Base-by-base conservation (phyloP, 2,113 vertebrate genomes). In the Pelvicachromis taeniatus region DNA sequence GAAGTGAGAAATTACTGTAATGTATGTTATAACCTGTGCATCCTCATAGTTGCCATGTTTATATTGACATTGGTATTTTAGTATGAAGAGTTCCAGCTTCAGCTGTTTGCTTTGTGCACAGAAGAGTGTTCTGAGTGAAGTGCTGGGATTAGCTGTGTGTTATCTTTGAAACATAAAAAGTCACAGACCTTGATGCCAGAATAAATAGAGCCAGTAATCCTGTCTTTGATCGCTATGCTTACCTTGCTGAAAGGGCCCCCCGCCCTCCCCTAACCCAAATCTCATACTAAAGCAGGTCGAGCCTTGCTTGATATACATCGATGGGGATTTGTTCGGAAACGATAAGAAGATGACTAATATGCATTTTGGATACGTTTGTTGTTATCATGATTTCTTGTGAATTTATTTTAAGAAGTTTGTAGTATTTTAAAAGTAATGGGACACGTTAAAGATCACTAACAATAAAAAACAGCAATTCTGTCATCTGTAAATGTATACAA, bases 121-220 rank as follows among this genome's bases (percentile, higher is more conserved):
- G 38, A 58, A 9, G 23, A 7, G 17, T 13, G 19, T 61, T 87
- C 61, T 19, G 79, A 73, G 78, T 82, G 75, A 85, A 83, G 35
- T 50, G 3, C 14, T 5, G 12, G 82, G 77, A 87, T 88, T 85
- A 85, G 54, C 63, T 21, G 48, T 4, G 12, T 63, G 35, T 87
- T 83, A 56, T 82, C 58, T 86, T 79, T 81, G 14, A 88, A 87
- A 82, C 23, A 48, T 58, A 17, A 61, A 59, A 61, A 58, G 81
- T 75, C 70, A 35, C 14, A 19, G 42, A 56, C 54, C 40, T 54
- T 52, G 45, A 88, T 83, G 63, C 81, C 83, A 61, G 35, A 82
- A 31, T 73, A 86, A 88, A 92, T 58, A 83, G 52, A 87, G 77
- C 14, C 52, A 38, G 45, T 86, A 84, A 88, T 89, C 82, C 85